A percentile compares a stretch with the other conserved stretches of the same genome.
Conservation (phyloP, 2,113 vertebrate genomes). For the cattle (Bos taurus) region DNA sequence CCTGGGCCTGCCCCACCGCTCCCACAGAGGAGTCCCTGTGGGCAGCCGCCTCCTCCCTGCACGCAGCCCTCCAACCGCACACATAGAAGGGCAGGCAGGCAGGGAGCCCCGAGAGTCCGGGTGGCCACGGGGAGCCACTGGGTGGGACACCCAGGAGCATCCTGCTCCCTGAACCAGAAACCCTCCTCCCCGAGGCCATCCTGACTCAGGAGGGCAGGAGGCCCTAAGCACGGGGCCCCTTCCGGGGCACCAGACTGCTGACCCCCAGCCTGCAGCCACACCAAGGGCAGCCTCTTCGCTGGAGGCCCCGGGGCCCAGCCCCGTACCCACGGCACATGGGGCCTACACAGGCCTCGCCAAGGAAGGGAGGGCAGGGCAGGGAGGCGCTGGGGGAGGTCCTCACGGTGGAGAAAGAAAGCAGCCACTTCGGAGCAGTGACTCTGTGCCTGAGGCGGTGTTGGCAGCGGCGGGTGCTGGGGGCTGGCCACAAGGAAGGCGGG, state of each 20-base stretch:
- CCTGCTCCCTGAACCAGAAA: neutral
- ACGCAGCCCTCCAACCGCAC: neutral
- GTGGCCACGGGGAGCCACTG: neutral
- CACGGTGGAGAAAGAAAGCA: neutral
- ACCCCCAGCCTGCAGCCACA: neutral
- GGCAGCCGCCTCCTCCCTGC: neutral
- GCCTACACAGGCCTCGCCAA: neutral
- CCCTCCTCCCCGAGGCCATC: rapidly evolving
- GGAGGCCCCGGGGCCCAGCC: neutral
- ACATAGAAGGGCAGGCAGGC: neutral
- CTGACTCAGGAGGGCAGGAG: neutral
- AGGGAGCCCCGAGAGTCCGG: neutral
- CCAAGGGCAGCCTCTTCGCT: neutral
- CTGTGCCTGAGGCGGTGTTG: neutral
- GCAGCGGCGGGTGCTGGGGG: neutral
- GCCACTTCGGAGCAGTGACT: neutral
- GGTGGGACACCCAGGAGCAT: neutral
- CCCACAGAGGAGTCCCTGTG: neutral
- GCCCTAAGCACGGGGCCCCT: neutral
- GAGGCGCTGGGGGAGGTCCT: neutral
- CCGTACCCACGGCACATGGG: neutral
- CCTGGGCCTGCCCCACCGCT: neutral
- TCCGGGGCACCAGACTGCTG: neutral
- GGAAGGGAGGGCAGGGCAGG: neutral
- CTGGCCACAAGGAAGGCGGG: rapidly evolving